phyloP scores from a whole-genome alignment of 2,888 invertebrate species.

The Cheilosia pagana region DNA sequence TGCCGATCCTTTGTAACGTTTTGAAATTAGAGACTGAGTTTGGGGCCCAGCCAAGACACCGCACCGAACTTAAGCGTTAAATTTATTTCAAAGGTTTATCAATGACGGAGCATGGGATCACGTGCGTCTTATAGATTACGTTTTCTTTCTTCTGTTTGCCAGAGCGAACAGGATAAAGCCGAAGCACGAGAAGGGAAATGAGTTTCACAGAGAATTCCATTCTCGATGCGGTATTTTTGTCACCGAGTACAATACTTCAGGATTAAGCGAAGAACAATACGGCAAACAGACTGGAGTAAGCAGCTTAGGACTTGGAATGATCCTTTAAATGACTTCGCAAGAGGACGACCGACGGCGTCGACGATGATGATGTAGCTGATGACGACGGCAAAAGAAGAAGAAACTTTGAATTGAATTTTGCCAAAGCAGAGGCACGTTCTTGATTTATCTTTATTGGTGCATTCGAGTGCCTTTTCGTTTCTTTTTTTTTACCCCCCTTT shows the following conservation, averaged over 20 bases:
- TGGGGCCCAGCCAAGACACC: constrained; percentile 28
- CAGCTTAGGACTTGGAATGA: constrained; percentile 67
- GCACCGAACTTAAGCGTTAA: constrained; percentile 51
- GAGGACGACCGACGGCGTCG: constrained; percentile 8
- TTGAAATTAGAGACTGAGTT: constrained; percentile 20
- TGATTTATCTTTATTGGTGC: constrained; percentile 73
- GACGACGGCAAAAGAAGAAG: constrained; percentile 3
- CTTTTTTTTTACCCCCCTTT: constrained; percentile 1
- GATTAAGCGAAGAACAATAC: constrained; percentile 71
- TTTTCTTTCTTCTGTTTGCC: constrained; percentile 12
- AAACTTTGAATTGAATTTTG: constrained; percentile 62
- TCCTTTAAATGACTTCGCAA: constrained; percentile 69
- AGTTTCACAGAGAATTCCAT: constrained; percentile 40
- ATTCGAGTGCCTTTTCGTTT: constrained; percentile 52
- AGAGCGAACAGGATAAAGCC: constrained; percentile 19
- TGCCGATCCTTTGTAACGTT: constrained; percentile 41
- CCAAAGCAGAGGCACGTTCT: constrained; percentile 64
- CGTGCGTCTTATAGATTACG: constrained; percentile 63
- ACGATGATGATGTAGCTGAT: background rate
- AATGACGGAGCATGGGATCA: constrained; percentile 59
- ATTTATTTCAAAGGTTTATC: constrained; percentile 70
- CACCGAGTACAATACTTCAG: constrained; percentile 62
- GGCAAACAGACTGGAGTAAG: constrained; percentile 65
- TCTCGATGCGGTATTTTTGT: constrained; percentile 63
- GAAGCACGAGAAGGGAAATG: constrained; percentile 3